phyloP scores from a whole-genome alignment of 2,113 vertebrate genomes.

The Thalassarche chlororhynchos region DNA sequence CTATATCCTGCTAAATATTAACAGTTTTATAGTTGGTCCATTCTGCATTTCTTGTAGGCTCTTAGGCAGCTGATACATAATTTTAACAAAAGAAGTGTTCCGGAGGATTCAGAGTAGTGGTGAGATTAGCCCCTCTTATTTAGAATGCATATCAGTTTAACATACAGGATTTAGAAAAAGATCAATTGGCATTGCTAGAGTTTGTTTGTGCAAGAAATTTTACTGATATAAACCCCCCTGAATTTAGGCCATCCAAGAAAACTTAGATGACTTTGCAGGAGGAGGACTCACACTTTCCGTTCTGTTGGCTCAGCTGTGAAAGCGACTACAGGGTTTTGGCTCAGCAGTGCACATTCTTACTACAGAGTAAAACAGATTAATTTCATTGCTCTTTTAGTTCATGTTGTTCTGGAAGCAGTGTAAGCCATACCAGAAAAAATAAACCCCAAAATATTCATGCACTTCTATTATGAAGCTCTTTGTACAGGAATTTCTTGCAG shows the following conservation, averaged over 20 bases:
- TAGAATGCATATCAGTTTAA: neutral
- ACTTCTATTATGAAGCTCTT: neutral
- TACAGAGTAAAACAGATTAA: neutral
- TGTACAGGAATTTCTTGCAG: neutral
- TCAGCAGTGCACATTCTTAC: neutral
- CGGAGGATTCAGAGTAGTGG: neutral
- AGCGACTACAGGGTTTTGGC: neutral
- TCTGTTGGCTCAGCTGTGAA: neutral
- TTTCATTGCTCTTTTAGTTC: neutral
- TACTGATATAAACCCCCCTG: neutral
- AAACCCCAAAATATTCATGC: neutral
- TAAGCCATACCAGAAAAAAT: neutral
- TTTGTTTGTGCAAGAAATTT: neutral
- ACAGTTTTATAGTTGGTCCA: neutral
- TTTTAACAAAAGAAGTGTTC: neutral
- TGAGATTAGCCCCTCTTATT: neutral
- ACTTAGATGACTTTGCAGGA: neutral
- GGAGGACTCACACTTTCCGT: neutral
- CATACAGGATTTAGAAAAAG: neutral
- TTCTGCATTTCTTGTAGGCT: neutral
- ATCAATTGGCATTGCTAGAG: neutral
- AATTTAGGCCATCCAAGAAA: neutral
- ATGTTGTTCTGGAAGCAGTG: neutral
- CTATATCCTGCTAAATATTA: neutral
- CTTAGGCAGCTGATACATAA: neutral